phyloP scores from a whole-genome alignment of 2,113 vertebrate genomes.

The Empidonax alnorum region DNA sequence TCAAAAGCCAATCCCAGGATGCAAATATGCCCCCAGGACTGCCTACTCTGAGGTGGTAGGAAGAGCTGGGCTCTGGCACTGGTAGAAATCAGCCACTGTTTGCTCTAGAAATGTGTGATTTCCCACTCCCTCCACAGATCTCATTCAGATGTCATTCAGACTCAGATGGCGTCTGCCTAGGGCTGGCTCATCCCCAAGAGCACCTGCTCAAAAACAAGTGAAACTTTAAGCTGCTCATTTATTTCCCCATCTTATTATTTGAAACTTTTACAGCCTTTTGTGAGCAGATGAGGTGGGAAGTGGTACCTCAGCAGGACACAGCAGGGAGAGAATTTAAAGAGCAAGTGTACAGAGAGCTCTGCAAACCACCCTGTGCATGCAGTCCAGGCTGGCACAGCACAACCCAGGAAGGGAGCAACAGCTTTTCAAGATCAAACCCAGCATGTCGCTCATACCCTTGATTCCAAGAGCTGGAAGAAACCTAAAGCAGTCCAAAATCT shows the following conservation, averaged over 20 bases:
- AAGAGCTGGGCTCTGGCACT: background rate
- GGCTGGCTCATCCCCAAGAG: background rate
- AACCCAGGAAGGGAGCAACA: background rate
- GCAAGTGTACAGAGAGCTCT: background rate
- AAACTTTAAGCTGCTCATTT: background rate
- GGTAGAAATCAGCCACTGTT: background rate
- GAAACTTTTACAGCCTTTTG: background rate
- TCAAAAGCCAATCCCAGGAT: too few relatives aligned
- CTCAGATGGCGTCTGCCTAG: background rate
- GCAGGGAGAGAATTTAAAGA: background rate
- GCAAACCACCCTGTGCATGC: accelerated
- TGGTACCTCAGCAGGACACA: background rate
- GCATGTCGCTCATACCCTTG: accelerated
- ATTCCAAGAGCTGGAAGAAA: background rate
- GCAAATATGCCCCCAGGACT: background rate
- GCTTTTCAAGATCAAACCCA: background rate
- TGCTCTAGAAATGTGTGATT: background rate
- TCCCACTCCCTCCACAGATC: background rate
- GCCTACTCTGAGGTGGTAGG: accelerated
- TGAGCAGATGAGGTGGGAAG: background rate
- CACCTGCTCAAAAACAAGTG: background rate
- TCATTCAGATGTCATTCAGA: accelerated
- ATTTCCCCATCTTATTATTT: background rate
- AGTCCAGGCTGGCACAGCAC: background rate
- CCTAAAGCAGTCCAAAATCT: background rate